Evolutionary conservation across 2,888 invertebrate species (phyloP), one percentile per base, ranked within the genome.

Genomic region (Neoascia interrupta): DNA sequence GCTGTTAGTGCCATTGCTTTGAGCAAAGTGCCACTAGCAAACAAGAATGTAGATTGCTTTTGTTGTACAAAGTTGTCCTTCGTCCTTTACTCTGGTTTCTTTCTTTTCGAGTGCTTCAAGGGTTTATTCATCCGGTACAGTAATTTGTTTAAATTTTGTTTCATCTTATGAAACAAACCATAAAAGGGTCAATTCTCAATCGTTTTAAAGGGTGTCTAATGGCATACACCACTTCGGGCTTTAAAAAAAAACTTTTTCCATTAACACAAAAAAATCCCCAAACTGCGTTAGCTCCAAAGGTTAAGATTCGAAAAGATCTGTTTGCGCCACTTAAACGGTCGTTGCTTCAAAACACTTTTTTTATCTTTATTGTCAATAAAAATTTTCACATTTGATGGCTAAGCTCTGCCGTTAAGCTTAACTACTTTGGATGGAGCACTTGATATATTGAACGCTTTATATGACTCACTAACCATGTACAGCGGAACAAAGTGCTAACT

Each of bases 21-120:
- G 34, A 72, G 63, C 47, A 54, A 54, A 47, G 41, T 64, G 72
- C 64, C 63, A 43, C 41, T 19, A 51, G 72, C 72, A 63, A 26
- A 39, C 47, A 31, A 72, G 39, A 19, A 72, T 45, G 15, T 19
- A 41, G 56, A 72, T 56, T 49, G 63, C 54, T 72, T 72, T 72
- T 64, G 51, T 49, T 28, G 15, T 39, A 63, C 63, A 56, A 63
- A 63, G 43, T 41, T 15, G 34, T 56, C 54, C 8, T 49, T 45
- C 56, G 47, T 41, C 13, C 54, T 56, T 56, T 36, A 56, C 51
- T 21, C 21, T 49, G 21, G 31, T 63, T 36, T 56, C 51, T 56
- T 51, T 64, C 49, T 72, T 58, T 56, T 49, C 54, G 41, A 63
- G 28, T 58, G 34, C 47, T 56, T 43, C n/a, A 43, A 15, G 5